phyloP scores from a whole-genome alignment of 2,888 invertebrate species.

The Euspilapteryx auroguttella region DNA sequence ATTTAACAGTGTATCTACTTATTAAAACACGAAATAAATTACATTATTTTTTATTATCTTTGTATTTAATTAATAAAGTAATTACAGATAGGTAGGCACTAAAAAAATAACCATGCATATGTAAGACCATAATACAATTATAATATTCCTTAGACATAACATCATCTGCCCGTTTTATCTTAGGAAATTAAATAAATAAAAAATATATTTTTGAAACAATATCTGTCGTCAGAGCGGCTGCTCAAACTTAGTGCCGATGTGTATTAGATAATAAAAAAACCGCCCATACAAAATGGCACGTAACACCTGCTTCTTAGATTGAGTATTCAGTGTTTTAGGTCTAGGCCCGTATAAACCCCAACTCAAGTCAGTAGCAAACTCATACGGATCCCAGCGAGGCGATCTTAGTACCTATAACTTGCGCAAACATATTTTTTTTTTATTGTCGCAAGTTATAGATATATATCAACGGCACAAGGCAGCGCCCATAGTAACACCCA shows the following conservation, averaged over 20 bases:
- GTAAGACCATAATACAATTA: constrained; percentile 56
- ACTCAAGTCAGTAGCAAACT: too few species aligned
- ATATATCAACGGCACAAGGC: too few species aligned
- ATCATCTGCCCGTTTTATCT: constrained; percentile 22
- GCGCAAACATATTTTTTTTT: too few species aligned
- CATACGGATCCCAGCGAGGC: too few species aligned
- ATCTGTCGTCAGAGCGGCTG: too few species aligned
- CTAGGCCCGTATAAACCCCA: too few species aligned
- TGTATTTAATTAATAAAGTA: constrained; percentile 62
- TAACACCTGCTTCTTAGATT: constrained; percentile 8
- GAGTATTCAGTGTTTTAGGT: constrained; percentile 14
- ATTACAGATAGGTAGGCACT: constrained; percentile 62
- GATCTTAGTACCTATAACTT: too few species aligned
- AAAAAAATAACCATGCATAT: constrained; percentile 61
- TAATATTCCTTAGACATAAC: constrained; percentile 49
- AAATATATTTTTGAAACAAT: too few species aligned
- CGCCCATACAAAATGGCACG: constrained; percentile 6
- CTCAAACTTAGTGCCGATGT: too few species aligned
- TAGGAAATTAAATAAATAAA: neutral
- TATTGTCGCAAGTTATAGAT: too few species aligned
- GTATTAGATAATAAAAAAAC: too few species aligned
- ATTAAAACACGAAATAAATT: constrained; percentile 29
- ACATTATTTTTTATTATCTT: constrained; percentile 58
- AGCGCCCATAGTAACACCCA: too few species aligned
- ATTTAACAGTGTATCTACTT: constrained; percentile 3